Conservation (phyloP, 2,113 vertebrate species). For the Daboia siamensis region DNA sequence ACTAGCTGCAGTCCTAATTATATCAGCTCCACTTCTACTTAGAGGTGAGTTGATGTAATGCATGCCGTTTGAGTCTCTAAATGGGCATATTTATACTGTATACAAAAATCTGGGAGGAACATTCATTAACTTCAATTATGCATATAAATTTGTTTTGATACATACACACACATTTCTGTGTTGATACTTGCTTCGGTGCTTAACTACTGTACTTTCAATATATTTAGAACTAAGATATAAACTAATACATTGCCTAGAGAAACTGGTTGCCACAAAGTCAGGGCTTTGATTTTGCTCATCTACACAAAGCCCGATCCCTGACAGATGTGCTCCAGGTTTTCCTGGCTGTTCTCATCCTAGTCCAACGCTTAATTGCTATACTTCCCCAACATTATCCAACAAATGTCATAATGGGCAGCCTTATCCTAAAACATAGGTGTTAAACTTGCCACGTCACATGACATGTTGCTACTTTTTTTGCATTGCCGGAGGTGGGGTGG, state of each 20-base stretch:
- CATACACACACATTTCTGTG: neutral
- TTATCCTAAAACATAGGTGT: neutral
- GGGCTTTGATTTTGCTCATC: neutral
- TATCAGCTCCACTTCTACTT: neutral
- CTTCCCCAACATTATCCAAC: neutral
- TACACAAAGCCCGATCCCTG: neutral
- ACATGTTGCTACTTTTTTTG: no score
- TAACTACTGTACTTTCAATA: neutral
- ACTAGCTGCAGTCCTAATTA: neutral
- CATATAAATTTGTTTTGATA: neutral
- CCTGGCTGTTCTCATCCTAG: neutral
- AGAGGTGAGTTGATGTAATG: neutral
- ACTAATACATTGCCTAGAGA: neutral
- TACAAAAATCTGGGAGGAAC: neutral
- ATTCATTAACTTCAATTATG: neutral
- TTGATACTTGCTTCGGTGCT: neutral
- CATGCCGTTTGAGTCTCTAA: neutral
- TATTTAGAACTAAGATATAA: neutral
- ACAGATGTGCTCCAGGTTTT: neutral
- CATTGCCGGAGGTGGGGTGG: no score
- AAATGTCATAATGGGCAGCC: neutral
- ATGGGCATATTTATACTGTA: neutral
- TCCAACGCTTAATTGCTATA: neutral
- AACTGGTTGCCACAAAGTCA: neutral
- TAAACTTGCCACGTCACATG: no score